A percentile compares a stretch with the other conserved stretches of the same genome.
Conservation (phyloP, 2,797 vertebrate genomes). For the Sebastolobus alascanus region DNA sequence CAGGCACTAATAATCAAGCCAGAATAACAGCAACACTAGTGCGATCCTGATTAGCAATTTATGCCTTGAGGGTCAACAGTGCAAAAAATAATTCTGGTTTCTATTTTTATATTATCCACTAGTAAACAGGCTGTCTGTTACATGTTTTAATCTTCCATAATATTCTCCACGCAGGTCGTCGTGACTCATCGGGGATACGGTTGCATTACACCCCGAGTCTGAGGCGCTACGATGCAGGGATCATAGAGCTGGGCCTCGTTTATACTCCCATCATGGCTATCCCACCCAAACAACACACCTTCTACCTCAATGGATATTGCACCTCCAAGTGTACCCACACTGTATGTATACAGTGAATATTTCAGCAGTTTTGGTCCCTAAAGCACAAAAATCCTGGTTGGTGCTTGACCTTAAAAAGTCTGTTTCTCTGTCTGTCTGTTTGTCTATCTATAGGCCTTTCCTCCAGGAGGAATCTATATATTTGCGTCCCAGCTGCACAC, state of each 20-base stretch:
- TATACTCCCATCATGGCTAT: constrained; percentile 96
- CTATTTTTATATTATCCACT: background rate
- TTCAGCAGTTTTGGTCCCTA: constrained; percentile 8
- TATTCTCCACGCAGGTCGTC: constrained; percentile 79
- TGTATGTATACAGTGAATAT: constrained; percentile 80
- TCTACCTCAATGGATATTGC: constrained; percentile 93
- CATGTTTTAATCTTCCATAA: constrained; percentile 9
- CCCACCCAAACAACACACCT: constrained; percentile 87
- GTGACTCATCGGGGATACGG: constrained; percentile 93
- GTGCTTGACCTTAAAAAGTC: background rate
- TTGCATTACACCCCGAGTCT: constrained; percentile 89
- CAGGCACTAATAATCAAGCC: background rate
- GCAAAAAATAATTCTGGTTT: background rate
- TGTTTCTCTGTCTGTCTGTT: background rate
- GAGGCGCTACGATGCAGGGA: constrained; percentile 89
- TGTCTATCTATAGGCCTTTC: constrained; percentile 87
- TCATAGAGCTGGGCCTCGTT: constrained; percentile 97
- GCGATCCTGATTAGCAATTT: background rate
- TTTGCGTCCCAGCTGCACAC: constrained; percentile 99
- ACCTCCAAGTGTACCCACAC: constrained; percentile 90
- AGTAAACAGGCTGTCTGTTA: background rate
- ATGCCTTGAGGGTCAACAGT: background rate
- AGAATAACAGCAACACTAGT: background rate
- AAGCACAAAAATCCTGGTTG: background rate
- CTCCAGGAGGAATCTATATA: constrained; percentile 88